These are phyloP conservation scores for Corynorhinus townsendii DNA, from an alignment of 2,113 vertebrate species.

Conservation along the genomic window DNA sequence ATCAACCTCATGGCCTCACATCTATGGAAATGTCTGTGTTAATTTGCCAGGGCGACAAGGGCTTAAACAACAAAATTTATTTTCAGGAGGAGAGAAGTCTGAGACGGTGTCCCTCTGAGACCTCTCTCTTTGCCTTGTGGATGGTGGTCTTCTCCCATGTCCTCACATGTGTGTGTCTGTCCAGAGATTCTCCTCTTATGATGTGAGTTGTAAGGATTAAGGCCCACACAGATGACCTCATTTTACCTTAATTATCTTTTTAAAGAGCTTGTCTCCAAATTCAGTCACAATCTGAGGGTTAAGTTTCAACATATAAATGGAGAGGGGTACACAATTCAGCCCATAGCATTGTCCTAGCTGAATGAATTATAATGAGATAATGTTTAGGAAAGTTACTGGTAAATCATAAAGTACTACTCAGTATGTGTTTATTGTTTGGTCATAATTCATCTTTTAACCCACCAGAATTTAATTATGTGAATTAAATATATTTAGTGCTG, in stretches of 20 bases:
- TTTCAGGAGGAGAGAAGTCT: neutral
- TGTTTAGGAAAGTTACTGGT: neutral
- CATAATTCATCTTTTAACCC: neutral
- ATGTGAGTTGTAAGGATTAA: neutral
- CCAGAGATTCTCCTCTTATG: neutral
- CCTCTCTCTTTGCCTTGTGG: neutral
- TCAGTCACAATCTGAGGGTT: neutral
- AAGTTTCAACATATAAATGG: neutral
- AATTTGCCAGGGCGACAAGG: neutral
- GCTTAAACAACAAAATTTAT: neutral
- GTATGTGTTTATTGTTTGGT: neutral
- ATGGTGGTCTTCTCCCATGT: rapidly evolving
- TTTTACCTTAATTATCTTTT: neutral
- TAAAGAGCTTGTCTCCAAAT: neutral
- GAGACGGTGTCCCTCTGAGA: neutral
- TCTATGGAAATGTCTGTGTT: neutral
- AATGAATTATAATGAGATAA: neutral
- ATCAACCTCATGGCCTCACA: rapidly evolving
- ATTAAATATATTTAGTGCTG: neutral
- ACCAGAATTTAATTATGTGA: neutral
- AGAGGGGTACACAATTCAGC: rapidly evolving
- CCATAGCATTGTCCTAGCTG: too few species aligned
- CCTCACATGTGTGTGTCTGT: neutral
- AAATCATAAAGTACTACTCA: neutral
- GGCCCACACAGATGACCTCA: neutral